Percentiles rank a stretch among this genome's conserved stretches.
Evolutionary conservation across 64 coral and sea anemone genomes (phyloP).

Genomic region (Acropora tenuis): DNA sequence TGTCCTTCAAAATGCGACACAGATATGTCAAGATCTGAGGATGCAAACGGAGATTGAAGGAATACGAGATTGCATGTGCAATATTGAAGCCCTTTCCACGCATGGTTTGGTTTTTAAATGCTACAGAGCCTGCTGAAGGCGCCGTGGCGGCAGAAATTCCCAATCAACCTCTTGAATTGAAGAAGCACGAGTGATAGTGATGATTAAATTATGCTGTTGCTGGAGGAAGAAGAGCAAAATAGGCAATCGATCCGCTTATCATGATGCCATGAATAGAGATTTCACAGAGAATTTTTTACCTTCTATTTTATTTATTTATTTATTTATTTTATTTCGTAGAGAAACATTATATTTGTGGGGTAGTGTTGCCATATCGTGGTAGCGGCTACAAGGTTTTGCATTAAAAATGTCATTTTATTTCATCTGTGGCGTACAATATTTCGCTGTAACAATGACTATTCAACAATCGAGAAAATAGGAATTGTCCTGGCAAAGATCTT

Average conservation of each 20-base stretch:
- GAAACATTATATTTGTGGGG: too few species aligned
- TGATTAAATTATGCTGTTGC: neutral
- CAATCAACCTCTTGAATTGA: neutral
- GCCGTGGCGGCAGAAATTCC: too few species aligned
- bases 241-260: neutral
- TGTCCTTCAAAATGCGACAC: slow-evolving; percentile 2
- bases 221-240: neutral
- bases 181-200: neutral
- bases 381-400: too few species aligned
- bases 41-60: slow-evolving; percentile 45
- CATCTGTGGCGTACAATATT: too few species aligned
- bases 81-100: neutral
- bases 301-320: too few species aligned
- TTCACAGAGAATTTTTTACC: too few species aligned
- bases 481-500: too few species aligned
- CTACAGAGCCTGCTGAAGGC: neutral
- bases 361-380: too few species aligned
- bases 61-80: slow-evolving; percentile 23
- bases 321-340: too few species aligned
- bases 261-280: neutral
- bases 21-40: neutral
- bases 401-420: too few species aligned
- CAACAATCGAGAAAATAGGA: too few species aligned
- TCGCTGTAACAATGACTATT: too few species aligned
- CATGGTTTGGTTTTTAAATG: neutral